A percentile compares a stretch with the other conserved stretches of the same genome.
These are phyloP conservation scores for Lepidochitona cinerea DNA, from an alignment of 2,888 invertebrate genomes.

Conservation along the genomic window DNA sequence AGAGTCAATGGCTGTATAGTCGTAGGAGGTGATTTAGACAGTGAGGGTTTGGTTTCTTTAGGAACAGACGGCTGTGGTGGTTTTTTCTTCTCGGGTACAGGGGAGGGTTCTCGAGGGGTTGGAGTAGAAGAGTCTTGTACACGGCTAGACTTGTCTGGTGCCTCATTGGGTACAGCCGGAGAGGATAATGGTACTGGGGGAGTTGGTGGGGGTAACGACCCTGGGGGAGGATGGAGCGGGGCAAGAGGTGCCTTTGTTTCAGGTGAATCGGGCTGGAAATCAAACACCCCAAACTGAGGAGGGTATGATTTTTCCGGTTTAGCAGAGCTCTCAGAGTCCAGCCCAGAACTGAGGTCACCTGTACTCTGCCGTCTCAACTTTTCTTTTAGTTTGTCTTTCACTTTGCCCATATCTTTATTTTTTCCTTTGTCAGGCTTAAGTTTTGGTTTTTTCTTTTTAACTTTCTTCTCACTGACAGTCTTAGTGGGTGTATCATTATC, in stretches of 20 bases:
- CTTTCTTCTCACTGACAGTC: neutral
- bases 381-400: conserved; percentile 17
- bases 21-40: neutral
- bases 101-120: neutral
- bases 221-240: neutral
- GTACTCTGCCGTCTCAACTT: conserved; percentile 11
- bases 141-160: neutral
- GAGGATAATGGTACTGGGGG: neutral
- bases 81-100: too few relatives aligned
- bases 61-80: neutral
- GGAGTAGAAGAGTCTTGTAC: too few relatives aligned
- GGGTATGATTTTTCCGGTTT: neutral
- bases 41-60: neutral
- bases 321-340: neutral
- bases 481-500: neutral
- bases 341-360: neutral
- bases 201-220: neutral
- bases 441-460: conserved; percentile 28
- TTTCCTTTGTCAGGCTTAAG: neutral
- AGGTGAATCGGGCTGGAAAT: conserved; percentile 5
- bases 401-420: neutral
- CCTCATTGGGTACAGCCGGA: neutral
- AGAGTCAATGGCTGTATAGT: conserved; percentile 2
- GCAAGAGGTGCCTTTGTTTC: neutral
- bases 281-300: neutral